These are phyloP conservation scores for Neoascia interrupta DNA, from an alignment of 2,888 invertebrate genomes.

Conservation along the genomic window DNA sequence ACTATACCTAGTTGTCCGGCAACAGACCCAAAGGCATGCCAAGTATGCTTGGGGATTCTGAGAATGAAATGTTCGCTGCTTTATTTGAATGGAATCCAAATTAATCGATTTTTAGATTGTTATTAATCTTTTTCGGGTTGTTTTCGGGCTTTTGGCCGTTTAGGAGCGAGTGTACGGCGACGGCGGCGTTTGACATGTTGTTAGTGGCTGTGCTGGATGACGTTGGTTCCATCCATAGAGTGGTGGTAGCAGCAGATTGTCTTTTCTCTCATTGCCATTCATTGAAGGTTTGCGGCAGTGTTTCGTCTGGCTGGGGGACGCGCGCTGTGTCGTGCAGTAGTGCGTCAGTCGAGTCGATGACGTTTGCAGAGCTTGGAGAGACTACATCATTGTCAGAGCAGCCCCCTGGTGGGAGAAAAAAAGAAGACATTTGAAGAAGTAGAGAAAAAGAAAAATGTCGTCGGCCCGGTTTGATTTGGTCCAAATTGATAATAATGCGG, in stretches of 20 bases:
- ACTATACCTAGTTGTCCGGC: no score
- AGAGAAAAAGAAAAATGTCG: slow-evolving; percentile 23
- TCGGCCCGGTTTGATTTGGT: slow-evolving; percentile 37
- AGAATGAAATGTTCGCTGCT: slow-evolving; percentile 62
- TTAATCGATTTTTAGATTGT: slow-evolving; percentile 67
- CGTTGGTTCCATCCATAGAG: background rate
- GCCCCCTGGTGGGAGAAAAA: background rate
- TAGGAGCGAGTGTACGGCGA: background rate
- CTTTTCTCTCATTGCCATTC: slow-evolving; percentile 34
- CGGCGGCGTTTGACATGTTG: slow-evolving; percentile 21
- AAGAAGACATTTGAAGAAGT: background rate
- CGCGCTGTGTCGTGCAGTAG: no score
- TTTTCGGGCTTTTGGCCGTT: slow-evolving; percentile 38
- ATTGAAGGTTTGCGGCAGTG: slow-evolving; percentile 36
- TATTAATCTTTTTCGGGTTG: slow-evolving; percentile 63
- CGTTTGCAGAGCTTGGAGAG: slow-evolving; percentile 23
- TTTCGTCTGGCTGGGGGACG: slow-evolving; percentile 25
- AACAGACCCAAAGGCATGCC: slow-evolving; percentile 50
- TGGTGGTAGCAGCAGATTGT: background rate
- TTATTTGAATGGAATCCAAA: slow-evolving; percentile 67
- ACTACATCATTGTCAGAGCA: no score
- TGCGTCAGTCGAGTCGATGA: slow-evolving; percentile 36
- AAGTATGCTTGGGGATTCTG: slow-evolving; percentile 60
- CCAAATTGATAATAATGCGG: slow-evolving; percentile 43
- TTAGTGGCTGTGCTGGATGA: slow-evolving; percentile 2